Evolutionary conservation across 2,797 vertebrate species (phyloP), one percentile per base, ranked within the genome.

Genomic region (Rhyacichthys aspro): DNA sequence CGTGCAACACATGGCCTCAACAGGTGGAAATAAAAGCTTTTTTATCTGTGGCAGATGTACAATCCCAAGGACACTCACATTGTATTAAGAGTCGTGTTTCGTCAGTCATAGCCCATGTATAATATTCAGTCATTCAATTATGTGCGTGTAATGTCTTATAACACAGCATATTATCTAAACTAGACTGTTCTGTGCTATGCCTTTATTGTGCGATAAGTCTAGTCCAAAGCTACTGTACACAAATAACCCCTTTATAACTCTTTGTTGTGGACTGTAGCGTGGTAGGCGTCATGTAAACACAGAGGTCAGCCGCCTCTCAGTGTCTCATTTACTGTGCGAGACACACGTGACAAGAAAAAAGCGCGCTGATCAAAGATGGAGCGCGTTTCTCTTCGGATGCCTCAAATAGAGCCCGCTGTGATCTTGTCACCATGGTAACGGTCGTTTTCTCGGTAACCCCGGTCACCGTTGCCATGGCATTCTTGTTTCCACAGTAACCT

Each of bases 381-480:
- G 91, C 88, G 85, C 83, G 90, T 92, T 88, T 95, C 91, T 90
- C 89, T 92, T 91, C 83, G 93, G 94, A 95, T 94, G 93, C 93
- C 93, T 91, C 94, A 91, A 89, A 95, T 95, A 95, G 84, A 70
- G 88, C 93, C 87, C 72, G 79, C 84, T 90, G 94, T 89, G 94
- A 96, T 95, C 93, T 89, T 94, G 94, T 98, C 95, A 90, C 95
- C 92, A 96, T 97, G 93, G 92, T 58, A 85, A 98, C 92, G 77
- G 81, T 39, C 83, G 94, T 96, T 95, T 95, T 94, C 96, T 89
- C 90, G 91, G 95, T 95, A 95, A 96, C 95, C 93, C 92, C 89
- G 86, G 85, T 89, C 86, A 93, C 91, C 93, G 96, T 98, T 98
- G 93, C 96, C 94, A 97, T 97, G 94, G 93, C 90, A 93, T 93